Base-by-base conservation (phyloP, 1,140 invertebrate species). In the Drosophila repletoides region DNA sequence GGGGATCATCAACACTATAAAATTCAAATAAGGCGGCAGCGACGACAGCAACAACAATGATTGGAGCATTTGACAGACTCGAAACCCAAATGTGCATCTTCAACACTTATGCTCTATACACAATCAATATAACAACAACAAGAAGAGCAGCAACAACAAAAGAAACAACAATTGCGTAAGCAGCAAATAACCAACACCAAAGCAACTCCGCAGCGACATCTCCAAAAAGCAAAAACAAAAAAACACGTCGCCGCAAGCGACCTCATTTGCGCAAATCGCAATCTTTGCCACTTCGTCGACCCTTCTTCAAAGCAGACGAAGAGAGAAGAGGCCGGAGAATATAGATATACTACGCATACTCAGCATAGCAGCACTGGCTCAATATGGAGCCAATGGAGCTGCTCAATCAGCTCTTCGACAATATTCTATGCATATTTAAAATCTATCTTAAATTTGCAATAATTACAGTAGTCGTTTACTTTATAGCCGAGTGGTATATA, bases 401-500 rank as follows among this genome's bases (percentile, higher is more conserved):
- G 38, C 59, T 89, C 43, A 70, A 69, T 51, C 70, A 70, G 31
- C 28, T 88, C 1, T 41, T 59, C 6, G 10, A 69, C 5, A 63
- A 89, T 55, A 45, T 83, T 24, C 33, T 86, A 28, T 74, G 79
- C 36, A 88, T 89, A 10, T 76, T 89, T 6, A 89, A 76, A 45
- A 79, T 89, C 33, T 89, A 89, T 41, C 5, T 89, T 1, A 89
- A 89, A 51, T 88, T 88, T 5, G 79, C 72, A 3, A 15, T 88
- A 19, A 64, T 89, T 17, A 86, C 88, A 6, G 46, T 89, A 29
- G 53, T 69, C 21, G 34, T 89, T 10, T 89, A 89, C 48, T 75
- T 89, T 12, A 31, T 73, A 5, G 76, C 88, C 48, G 88, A 89
- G 51, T 89, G 88, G 83, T 89, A 89, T 7, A 81, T 89, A 33